Conservation (phyloP, 1,140 invertebrate species). For the Temnothorax curvispinosus region DNA sequence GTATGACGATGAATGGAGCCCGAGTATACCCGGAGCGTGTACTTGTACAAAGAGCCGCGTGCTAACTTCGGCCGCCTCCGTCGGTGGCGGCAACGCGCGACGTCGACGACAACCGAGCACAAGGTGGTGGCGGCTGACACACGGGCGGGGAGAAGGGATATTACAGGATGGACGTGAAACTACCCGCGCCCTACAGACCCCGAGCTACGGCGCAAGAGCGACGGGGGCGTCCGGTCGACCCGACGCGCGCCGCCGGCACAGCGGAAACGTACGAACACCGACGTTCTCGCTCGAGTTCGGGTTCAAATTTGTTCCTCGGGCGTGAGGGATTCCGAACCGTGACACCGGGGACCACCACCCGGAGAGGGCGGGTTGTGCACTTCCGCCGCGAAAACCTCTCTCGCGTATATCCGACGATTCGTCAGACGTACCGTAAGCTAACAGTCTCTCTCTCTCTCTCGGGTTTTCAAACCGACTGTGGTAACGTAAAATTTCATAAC, state of each 20-base stretch:
- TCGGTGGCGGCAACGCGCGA: constrained; percentile 34
- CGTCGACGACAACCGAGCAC: constrained; percentile 51
- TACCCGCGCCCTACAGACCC: constrained; percentile 58
- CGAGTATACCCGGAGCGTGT: constrained; percentile 19
- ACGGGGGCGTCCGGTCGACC: constrained; percentile 19
- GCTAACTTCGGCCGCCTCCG: constrained; percentile 60
- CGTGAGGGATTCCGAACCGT: background rate
- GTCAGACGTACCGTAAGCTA: background rate
- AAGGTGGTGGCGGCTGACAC: constrained; percentile 7
- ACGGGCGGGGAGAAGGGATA: too few relatives aligned
- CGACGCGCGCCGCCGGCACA: background rate
- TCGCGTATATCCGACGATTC: background rate
- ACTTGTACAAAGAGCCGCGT: constrained; percentile 47
- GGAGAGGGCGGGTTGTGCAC: background rate
- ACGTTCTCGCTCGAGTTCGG: constrained; percentile 22
- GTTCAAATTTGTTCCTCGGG: constrained; percentile 53
- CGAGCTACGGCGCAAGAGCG: constrained; percentile 50
- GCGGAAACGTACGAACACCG: constrained; percentile 53
- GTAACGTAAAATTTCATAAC: constrained; percentile 16
- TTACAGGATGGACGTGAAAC: constrained; percentile 31
- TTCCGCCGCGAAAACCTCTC: constrained; percentile 12
- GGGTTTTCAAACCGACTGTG: background rate
- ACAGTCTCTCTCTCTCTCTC: background rate
- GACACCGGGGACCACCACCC: constrained; percentile 1
- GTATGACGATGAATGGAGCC: constrained; percentile 60